A percentile compares a stretch with the other conserved stretches of the same genome.
These are phyloP conservation scores for Dynastes maya DNA, from an alignment of 2,888 invertebrate genomes.

Conservation along the genomic window DNA sequence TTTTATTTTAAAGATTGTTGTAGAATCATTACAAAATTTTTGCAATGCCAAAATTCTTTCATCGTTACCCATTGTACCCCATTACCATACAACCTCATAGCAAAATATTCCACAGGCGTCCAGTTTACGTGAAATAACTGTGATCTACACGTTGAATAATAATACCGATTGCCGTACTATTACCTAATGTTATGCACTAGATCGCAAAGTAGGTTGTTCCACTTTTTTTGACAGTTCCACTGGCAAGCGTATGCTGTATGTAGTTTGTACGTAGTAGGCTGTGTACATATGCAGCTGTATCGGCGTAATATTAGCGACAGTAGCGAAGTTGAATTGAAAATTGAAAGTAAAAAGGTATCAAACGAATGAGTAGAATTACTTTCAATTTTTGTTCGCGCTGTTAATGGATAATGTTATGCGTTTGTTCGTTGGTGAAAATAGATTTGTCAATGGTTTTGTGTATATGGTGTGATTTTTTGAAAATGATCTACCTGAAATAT, in stretches of 20 bases:
- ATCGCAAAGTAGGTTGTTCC: conserved; percentile 46
- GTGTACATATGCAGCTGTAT: background rate
- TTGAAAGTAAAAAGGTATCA: conserved; percentile 18
- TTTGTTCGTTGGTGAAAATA: conserved; percentile 12
- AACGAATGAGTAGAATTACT: conserved; percentile 10
- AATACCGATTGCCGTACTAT: conserved; percentile 32
- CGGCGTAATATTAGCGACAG: background rate
- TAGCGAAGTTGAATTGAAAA: conserved; percentile 4
- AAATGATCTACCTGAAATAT: too few relatives aligned
- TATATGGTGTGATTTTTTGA: background rate
- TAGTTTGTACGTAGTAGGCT: background rate
- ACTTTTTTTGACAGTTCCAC: conserved; percentile 31
- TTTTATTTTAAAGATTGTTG: background rate
- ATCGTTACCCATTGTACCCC: background rate
- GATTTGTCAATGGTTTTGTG: background rate
- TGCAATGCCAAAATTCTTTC: background rate
- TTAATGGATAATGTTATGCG: background rate
- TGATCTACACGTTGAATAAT: conserved; percentile 16
- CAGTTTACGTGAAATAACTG: conserved; percentile 32
- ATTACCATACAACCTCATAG: background rate
- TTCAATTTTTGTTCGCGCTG: conserved; percentile 10
- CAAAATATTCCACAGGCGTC: conserved; percentile 24
- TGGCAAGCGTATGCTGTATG: background rate
- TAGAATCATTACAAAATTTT: background rate
- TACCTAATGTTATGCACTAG: conserved; percentile 46